Evolutionary conservation across 2,113 vertebrate species (phyloP).

Genomic region (Ammodytes marinus): DNA sequence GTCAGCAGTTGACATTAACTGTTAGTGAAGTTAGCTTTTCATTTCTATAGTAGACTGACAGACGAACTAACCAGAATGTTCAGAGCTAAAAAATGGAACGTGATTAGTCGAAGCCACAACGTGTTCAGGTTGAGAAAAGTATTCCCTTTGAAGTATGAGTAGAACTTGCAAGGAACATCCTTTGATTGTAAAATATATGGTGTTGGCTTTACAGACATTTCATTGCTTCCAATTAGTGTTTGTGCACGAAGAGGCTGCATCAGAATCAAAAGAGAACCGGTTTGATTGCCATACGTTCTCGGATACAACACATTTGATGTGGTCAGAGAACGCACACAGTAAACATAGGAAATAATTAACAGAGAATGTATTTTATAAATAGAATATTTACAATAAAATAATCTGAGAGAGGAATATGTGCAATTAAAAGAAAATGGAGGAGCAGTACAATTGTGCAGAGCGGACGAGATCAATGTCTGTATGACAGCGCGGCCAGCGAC

Average conservation of each 20-base stretch:
- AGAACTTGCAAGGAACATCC: constrained; percentile 2
- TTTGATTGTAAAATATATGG: constrained; percentile 21
- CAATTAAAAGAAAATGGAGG: too few species aligned
- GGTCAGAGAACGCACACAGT: too few species aligned
- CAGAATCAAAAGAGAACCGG: too few species aligned
- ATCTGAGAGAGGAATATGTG: too few species aligned
- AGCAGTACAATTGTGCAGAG: too few species aligned
- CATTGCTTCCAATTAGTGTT: constrained; percentile 28
- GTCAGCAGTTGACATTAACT: not conserved
- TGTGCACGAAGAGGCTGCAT: constrained; percentile 39
- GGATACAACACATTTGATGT: too few species aligned
- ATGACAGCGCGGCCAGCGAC: constrained; percentile 20
- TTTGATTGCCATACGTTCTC: too few species aligned
- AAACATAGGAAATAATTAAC: too few species aligned
- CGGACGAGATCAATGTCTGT: too few species aligned
- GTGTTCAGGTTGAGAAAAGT: not conserved
- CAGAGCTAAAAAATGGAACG: not conserved
- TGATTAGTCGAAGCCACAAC: not conserved
- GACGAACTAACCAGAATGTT: not conserved
- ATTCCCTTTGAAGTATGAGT: not conserved
- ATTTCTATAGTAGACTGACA: not conserved
- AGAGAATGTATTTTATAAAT: too few species aligned
- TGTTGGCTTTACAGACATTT: constrained; percentile 1
- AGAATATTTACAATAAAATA: too few species aligned
- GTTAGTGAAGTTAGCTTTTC: not conserved